Conservation (phyloP, 2,797 vertebrate genomes). For the Thalassophryne amazonica region DNA sequence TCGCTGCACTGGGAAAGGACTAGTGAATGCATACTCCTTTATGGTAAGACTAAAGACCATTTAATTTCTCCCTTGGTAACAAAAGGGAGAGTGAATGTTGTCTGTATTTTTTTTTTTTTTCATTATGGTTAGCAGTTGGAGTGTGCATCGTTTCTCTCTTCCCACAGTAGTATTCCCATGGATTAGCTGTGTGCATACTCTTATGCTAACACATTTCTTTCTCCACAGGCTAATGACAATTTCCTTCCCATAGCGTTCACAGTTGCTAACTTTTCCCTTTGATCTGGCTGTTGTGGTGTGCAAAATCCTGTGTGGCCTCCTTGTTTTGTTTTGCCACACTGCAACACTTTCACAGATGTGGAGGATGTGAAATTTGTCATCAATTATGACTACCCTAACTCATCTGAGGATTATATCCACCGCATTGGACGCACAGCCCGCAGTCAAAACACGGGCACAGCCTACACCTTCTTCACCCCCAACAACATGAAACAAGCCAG, state of each 20-base stretch:
- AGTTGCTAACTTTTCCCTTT: slow-evolving; percentile 91
- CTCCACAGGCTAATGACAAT: slow-evolving; percentile 72
- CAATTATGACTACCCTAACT: slow-evolving; percentile 99
- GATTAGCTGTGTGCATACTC: slow-evolving; percentile 63
- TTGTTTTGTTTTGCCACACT: slow-evolving; percentile 94
- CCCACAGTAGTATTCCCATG: slow-evolving; percentile 86
- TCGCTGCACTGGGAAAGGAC: slow-evolving; percentile 91
- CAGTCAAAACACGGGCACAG: slow-evolving; percentile 99
- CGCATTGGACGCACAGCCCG: slow-evolving; percentile 97
- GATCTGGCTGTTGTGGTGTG: slow-evolving; percentile 99
- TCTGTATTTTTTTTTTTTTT: slow-evolving; percentile 67
- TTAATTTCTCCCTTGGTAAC: slow-evolving; percentile 62
- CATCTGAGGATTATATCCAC: slow-evolving; percentile 99
- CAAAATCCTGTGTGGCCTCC: slow-evolving; percentile 88
- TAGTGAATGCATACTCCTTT: slow-evolving; percentile 94
- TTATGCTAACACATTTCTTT: slow-evolving; percentile 76
- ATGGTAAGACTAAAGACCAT: slow-evolving; percentile 84
- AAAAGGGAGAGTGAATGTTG: slow-evolving; percentile 84
- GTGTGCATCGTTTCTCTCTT: slow-evolving; percentile 89
- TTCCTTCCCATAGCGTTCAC: slow-evolving; percentile 56
- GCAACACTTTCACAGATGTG: slow-evolving; percentile 99
- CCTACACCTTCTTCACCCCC: slow-evolving; percentile 99
- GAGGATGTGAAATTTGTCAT: slow-evolving; percentile 99
- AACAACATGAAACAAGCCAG: slow-evolving; percentile 98
- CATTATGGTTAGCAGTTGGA: slow-evolving; percentile 79